Base-by-base conservation (phyloP, 2,888 invertebrate genomes). In the Melitaea athalia region DNA sequence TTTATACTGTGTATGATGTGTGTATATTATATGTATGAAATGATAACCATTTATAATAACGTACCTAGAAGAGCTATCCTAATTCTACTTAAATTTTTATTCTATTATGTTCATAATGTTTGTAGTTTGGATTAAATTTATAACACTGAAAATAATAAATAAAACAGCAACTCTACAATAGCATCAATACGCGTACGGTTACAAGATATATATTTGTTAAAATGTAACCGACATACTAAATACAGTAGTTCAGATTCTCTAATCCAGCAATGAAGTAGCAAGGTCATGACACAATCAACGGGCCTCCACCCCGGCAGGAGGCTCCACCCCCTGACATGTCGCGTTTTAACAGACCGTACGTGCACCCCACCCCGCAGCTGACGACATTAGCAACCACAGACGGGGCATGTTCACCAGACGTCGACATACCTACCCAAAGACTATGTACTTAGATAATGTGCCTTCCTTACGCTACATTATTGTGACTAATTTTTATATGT, bases 351-450 rank as follows among this genome's bases (percentile, higher is more conserved):
- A 90, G 91, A 82, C 87, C 81, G 87, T 88, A 91, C 91, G 91
- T 91, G 92, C 78, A 73, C 81, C 86, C 78, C 67, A 38, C 79
- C 75, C 72, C 68, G 77, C 77, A 88, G 81, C 88, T 88, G 92
- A 89, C 91, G 92, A 92, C 91, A 90, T 92, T 92, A 92, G 89
- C 89, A 88, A 89, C 90, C 91, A 87, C 91, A 91, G 91, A 91
- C 91, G 87, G 87, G 88, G 88, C 89, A 89, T 86, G 88, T 86
- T 83, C 85, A 82, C 85, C 77, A 79, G 77, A 77, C 78, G 87
- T 82, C 86, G 85, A 86, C 86, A 81, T 87, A 65, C 57, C 50
- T 62, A 71, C 63, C 63, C 63, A 67, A 53, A 17, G 45, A 38
- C 59, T 67, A 33, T 67, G 53, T 63, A 62, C 12, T n/a, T 63